Evolutionary conservation across 2,888 invertebrate genomes (phyloP).

Genomic region (Timema podura): DNA sequence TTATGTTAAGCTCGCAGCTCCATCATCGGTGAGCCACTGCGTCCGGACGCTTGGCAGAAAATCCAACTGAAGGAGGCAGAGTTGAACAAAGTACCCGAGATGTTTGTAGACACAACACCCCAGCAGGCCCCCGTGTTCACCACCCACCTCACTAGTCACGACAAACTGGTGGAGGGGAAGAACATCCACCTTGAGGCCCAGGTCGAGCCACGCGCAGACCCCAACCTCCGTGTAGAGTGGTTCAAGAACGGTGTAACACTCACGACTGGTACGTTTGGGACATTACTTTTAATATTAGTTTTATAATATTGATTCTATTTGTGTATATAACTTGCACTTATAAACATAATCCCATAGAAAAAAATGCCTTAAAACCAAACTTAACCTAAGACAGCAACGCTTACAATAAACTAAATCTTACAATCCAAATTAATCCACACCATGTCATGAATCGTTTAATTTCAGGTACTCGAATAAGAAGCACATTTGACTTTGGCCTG

Average conservation of each 20-base stretch:
- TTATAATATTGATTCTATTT: too few relatives aligned
- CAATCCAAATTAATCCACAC: too few relatives aligned
- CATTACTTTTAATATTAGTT: too few relatives aligned
- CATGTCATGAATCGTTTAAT: neutral
- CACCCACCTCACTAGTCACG: conserved; percentile 80
- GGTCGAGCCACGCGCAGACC: conserved; percentile 86
- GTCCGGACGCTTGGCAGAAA: conserved; percentile 90
- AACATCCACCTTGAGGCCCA: conserved; percentile 84
- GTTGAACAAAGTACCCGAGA: conserved; percentile 84
- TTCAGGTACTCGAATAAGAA: conserved; percentile 70
- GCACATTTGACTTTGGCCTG: conserved; percentile 94
- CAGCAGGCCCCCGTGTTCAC: conserved; percentile 95
- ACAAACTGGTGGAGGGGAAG: conserved; percentile 80
- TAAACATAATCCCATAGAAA: neutral
- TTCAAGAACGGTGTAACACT: conserved; percentile 85
- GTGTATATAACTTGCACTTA: neutral
- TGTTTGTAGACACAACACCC: conserved; percentile 78
- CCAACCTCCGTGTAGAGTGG: conserved; percentile 85
- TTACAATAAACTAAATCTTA: conserved; percentile 2
- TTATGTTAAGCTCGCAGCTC: conserved; percentile 56
- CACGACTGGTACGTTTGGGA: conserved; percentile 59
- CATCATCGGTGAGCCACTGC: conserved; percentile 77
- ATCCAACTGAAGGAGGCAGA: conserved; percentile 88
- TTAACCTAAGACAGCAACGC: neutral
- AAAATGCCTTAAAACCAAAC: neutral